phyloP scores from a whole-genome alignment of 2,888 invertebrate genomes.

The Clistopyga incitator region DNA sequence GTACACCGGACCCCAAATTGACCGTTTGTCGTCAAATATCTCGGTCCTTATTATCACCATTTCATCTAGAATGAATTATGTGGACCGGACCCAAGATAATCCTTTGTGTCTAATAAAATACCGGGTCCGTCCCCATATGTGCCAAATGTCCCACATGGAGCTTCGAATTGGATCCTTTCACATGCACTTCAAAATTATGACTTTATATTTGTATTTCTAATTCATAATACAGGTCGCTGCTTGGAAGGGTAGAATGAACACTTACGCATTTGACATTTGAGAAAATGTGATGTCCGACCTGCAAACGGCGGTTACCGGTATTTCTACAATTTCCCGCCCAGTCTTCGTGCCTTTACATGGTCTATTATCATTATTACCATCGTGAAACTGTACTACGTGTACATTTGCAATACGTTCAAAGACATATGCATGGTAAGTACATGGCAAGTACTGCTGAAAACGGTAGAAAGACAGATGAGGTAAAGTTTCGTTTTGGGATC shows the following conservation, averaged over 20 bases:
- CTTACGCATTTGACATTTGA: background rate
- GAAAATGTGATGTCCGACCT: background rate
- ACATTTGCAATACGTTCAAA: constrained; percentile 36
- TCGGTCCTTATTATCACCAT: too few relatives aligned
- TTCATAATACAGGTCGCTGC: background rate
- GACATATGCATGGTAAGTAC: constrained; percentile 41
- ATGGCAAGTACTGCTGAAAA: constrained; percentile 37
- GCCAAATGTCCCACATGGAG: too few relatives aligned
- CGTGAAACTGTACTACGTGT: constrained; percentile 42
- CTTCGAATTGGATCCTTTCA: too few relatives aligned
- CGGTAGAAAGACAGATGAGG: constrained; percentile 40
- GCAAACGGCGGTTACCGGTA: background rate
- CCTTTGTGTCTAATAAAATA: too few relatives aligned
- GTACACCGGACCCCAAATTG: too few relatives aligned
- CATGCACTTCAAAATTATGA: too few relatives aligned
- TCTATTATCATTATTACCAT: constrained; percentile 6
- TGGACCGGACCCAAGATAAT: too few relatives aligned
- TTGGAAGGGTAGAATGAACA: background rate
- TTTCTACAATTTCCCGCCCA: background rate
- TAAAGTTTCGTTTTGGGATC: constrained; percentile 52
- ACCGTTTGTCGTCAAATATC: too few relatives aligned
- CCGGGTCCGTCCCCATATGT: too few relatives aligned
- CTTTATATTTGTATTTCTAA: too few relatives aligned
- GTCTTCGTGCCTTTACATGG: background rate
- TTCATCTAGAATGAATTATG: too few relatives aligned